Base-by-base conservation (phyloP, 2,797 vertebrate species). In the Sylvilagus floridanus region DNA sequence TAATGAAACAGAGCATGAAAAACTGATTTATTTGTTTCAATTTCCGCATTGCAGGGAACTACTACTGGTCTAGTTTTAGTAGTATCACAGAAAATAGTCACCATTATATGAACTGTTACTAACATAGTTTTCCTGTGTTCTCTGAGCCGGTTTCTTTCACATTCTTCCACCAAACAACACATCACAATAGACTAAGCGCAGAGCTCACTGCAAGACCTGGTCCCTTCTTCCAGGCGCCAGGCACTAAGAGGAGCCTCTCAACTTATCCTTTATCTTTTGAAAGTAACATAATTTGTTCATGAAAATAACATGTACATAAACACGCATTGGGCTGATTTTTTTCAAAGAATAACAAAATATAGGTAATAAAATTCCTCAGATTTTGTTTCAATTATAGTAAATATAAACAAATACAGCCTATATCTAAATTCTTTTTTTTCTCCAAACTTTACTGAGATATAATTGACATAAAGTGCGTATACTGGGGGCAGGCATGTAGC, bases 1-100 rank as follows among this genome's bases (percentile, higher is more conserved):
- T 88, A 84, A 30, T 65, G 50, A 42, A 57, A 72, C n/a, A 84
- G 62, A 79, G 17, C 30, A 35, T 60, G 14, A 86, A 93, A 54
- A 89, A 37, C 28, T n/a, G 35, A 66, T 71, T 78, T 83, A 71
- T 85, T 66, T 77, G 14, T 91, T 89, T 82, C 32, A 76, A 19
- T 60, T 63, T 78, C 50, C 75, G 54, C 52, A 60, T n/a, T 24
- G 52, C 47, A 90, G 73, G 73, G 60, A 91, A 21, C 37, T 62
- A 50, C 14, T 32, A 1, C 50, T 77, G 78, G 9, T 28, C 24
- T 82, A 9, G 30, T 73, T 73, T 57, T 35, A 77, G 32, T 12
- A 50, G 12, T 50, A 52, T 75, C 37, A 63, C 32, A 65, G 54
- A 82, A 21, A 93, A n/a, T 47, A 63, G 65, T n/a, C 35, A 60